Percentiles rank a stretch among this genome's conserved stretches.
These are phyloP conservation scores for Drosophila suboccidentalis DNA, from an alignment of 2,888 invertebrate genomes.

Conservation along the genomic window DNA sequence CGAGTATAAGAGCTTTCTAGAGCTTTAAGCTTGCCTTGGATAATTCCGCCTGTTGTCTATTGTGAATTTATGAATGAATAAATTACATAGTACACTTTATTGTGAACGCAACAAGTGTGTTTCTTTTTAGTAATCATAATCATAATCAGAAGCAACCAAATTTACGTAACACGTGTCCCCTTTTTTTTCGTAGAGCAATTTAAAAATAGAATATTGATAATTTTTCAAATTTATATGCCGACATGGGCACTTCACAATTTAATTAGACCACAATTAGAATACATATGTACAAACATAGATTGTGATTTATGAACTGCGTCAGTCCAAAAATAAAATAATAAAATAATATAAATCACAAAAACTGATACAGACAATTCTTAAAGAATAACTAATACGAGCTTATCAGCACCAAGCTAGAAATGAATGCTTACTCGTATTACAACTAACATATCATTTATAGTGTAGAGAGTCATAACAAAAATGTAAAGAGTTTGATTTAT, in stretches of 20 bases:
- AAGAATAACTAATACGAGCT: slow-evolving; percentile 17
- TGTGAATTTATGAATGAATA: not conserved
- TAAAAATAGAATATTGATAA: slow-evolving; percentile 30
- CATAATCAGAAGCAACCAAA: not conserved
- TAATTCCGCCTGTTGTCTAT: not conserved
- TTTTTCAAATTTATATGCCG: slow-evolving; percentile 7
- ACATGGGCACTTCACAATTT: slow-evolving; percentile 22
- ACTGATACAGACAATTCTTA: slow-evolving; percentile 16
- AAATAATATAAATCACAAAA: slow-evolving; percentile 10
- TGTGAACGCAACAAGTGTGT: slow-evolving; percentile 12
- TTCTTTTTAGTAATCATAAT: not conserved
- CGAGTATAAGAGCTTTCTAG: slow-evolving; percentile 15
- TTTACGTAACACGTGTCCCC: slow-evolving; percentile 2
- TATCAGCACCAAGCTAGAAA: slow-evolving; percentile 36
- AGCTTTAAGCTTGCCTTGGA: not conserved
- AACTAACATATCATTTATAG: no score
- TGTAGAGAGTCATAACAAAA: no score
- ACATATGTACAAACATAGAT: slow-evolving; percentile 11
- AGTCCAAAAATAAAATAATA: slow-evolving; percentile 20
- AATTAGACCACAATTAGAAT: slow-evolving; percentile 59
- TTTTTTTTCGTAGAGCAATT: slow-evolving; percentile 7
- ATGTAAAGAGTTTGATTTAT: not conserved
- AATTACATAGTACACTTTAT: not conserved
- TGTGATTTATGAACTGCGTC: slow-evolving; percentile 42
- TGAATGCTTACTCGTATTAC: not conserved